Evolutionary conservation across 2,797 vertebrate genomes (phyloP).

Genomic region (Coluber constrictor): DNA sequence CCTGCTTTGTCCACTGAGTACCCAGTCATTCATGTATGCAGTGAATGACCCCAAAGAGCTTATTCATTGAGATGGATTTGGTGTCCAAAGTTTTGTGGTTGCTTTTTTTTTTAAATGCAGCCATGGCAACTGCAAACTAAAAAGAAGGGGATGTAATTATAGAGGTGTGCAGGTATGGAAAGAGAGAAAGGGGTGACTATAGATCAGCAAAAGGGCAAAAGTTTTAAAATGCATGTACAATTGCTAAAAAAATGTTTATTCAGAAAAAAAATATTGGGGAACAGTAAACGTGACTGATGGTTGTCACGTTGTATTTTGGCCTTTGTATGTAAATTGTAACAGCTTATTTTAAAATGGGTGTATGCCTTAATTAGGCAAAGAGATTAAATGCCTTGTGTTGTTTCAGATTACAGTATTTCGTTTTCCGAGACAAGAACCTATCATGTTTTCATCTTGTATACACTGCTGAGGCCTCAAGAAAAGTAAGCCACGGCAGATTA

Average conservation of each 20-base stretch:
- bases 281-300: not conserved
- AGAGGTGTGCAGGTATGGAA: not conserved
- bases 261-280: not conserved
- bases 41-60: not conserved
- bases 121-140: not conserved
- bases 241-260: not conserved
- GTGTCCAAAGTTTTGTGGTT: not conserved
- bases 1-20: not conserved
- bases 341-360: not conserved
- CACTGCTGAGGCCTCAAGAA: not conserved
- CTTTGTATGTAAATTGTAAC: not conserved
- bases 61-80: not conserved
- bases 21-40: not conserved
- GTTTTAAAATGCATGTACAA: not conserved
- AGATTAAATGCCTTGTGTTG: not conserved
- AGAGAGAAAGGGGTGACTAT: not conserved
- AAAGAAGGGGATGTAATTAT: not conserved
- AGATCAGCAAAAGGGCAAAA: not conserved
- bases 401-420: not conserved
- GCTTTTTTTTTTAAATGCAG: not conserved
- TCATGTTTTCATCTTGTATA: not conserved
- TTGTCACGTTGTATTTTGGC: not conserved
- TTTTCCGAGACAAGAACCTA: not conserved
- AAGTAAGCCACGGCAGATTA: not conserved
- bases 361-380: not conserved